A percentile compares a stretch with the other conserved stretches of the same genome.
phyloP scores from a whole-genome alignment of 92 coral and sea anemone species.

The Desmophyllum pertusum region DNA sequence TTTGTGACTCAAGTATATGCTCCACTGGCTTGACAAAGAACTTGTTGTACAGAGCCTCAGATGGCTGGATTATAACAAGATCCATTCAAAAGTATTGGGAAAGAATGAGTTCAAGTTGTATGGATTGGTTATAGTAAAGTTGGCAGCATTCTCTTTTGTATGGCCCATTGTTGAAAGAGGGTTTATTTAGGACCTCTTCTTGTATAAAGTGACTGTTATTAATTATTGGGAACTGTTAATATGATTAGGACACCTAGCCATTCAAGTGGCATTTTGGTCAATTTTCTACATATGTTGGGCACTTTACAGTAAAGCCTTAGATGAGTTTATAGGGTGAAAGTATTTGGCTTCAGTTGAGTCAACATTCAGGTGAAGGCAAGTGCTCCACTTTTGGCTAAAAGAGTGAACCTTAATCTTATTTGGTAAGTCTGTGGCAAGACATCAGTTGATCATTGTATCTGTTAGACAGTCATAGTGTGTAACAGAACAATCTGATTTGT shows the following conservation, averaged over 20 bases:
- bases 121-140: neutral
- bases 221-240: neutral
- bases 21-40: neutral
- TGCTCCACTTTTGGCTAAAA: neutral
- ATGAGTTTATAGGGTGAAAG: neutral
- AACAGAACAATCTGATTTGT: neutral
- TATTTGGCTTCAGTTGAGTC: neutral
- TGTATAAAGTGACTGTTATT: neutral
- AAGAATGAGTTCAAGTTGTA: neutral
- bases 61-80: neutral
- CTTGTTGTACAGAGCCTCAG: neutral
- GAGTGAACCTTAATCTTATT: too few relatives aligned
- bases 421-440: neutral
- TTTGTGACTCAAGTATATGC: neutral
- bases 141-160: neutral
- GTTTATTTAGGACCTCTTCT: neutral
- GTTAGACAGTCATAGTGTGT: too few relatives aligned
- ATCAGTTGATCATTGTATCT: neutral
- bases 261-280: constrained; percentile 15
- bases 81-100: neutral
- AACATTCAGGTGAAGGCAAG: neutral
- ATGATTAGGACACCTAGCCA: neutral
- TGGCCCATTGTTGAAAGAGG: neutral
- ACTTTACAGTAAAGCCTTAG: neutral
- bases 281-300: constrained; percentile 15